These are phyloP conservation scores for Digitonthophagus gazella DNA, from an alignment of 2,888 invertebrate genomes.

Conservation along the genomic window DNA sequence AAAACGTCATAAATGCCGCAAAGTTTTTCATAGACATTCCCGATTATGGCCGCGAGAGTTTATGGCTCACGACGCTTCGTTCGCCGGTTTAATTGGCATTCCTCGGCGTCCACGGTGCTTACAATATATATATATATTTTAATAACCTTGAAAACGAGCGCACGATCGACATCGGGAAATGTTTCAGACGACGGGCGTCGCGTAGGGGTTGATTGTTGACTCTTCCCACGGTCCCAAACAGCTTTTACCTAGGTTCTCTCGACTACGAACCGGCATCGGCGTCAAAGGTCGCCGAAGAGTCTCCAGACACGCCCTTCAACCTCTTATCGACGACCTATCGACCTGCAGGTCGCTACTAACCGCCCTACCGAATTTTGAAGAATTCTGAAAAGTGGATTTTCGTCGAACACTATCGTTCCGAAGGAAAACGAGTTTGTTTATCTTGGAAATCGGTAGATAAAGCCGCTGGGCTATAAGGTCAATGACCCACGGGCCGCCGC, in stretches of 20 bases:
- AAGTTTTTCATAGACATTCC: not conserved
- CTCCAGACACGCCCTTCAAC: not conserved
- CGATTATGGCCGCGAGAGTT: not conserved
- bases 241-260: not conserved
- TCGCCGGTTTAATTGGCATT: not conserved
- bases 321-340: not conserved
- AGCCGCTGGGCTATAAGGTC: slow-evolving; percentile 1
- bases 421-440: slow-evolving; percentile 8
- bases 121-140: not conserved
- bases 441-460: slow-evolving; percentile 11
- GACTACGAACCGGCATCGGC: no score
- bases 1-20: not conserved
- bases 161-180: not conserved
- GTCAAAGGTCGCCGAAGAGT: not conserved
- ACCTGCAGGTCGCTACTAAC: no score
- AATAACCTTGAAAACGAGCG: not conserved
- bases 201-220: not conserved
- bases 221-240: not conserved
- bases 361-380: not conserved
- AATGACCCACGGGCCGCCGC: not conserved
- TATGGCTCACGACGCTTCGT: not conserved
- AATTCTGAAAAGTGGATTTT: not conserved
- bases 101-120: not conserved
- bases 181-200: not conserved
- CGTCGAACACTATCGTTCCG: not conserved